Conservation (phyloP, 2,888 invertebrate species). For the Synanthedon andrenaeformis region DNA sequence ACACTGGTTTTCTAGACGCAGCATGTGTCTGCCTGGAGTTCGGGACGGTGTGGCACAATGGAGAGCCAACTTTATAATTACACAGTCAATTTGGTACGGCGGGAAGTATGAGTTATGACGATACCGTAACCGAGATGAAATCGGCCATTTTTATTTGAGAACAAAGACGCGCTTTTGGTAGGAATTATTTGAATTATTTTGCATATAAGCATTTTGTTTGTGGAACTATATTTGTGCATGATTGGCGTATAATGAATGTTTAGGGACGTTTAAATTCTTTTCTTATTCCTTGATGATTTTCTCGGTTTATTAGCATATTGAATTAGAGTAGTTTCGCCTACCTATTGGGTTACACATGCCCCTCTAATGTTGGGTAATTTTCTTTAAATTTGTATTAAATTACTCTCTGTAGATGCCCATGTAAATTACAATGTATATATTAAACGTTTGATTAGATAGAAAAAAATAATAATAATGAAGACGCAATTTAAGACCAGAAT, state of each 20-base stretch:
- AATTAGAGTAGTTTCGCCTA: no score
- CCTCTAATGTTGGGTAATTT: no score
- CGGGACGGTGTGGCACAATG: slow-evolving; percentile 17
- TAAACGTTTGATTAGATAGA: no score
- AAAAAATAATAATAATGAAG: no score
- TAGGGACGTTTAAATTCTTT: not conserved
- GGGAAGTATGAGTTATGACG: slow-evolving; percentile 60
- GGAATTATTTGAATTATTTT: slow-evolving; percentile 31
- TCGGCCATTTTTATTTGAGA: slow-evolving; percentile 44
- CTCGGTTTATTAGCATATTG: no score
- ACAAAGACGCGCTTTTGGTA: slow-evolving; percentile 34
- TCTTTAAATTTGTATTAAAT: no score
- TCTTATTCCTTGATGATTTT: not conserved
- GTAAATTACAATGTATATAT: no score
- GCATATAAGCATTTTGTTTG: slow-evolving; percentile 36
- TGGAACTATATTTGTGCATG: slow-evolving; percentile 31
- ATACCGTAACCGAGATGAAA: slow-evolving; percentile 51
- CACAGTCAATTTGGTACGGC: slow-evolving; percentile 66
- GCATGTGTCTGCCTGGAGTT: slow-evolving; percentile 45
- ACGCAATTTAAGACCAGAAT: no score
- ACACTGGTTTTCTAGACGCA: slow-evolving; percentile 57
- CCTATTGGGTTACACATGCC: no score
- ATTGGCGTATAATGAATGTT: slow-evolving; percentile 30
- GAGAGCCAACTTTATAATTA: slow-evolving; percentile 57
- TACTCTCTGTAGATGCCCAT: no score